A percentile compares a stretch with the other conserved stretches of the same genome.
Conservation (phyloP, 1,140 invertebrate genomes). For the Xylocopa sonorina region DNA sequence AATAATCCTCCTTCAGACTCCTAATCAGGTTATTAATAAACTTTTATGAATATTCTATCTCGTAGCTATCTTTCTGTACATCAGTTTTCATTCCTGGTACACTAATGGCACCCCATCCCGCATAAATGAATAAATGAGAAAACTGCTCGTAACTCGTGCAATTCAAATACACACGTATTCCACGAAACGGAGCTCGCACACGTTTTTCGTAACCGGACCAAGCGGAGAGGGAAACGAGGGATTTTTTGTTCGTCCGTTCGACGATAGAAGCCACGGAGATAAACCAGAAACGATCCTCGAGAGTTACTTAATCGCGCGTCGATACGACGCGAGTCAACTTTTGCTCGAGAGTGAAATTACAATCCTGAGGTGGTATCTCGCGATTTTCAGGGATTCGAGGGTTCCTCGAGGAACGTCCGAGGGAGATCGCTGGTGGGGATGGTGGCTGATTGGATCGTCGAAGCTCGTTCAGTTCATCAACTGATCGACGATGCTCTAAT, state of each 20-base stretch:
- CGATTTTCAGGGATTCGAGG: slow-evolving; percentile 33
- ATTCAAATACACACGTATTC: no score
- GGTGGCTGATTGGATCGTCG: neutral
- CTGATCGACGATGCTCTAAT: slow-evolving; percentile 10
- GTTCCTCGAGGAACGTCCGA: slow-evolving; percentile 35
- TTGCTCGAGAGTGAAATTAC: slow-evolving; percentile 41
- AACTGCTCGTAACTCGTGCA: neutral
- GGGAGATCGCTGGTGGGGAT: neutral
- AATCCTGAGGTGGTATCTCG: neutral
- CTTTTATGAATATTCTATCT: no score
- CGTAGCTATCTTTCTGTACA: no score
- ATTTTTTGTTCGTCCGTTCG: neutral
- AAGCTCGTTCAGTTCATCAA: slow-evolving; percentile 58
- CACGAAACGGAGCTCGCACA: no score
- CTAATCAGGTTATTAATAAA: no score
- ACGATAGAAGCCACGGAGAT: neutral
- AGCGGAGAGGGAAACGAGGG: neutral
- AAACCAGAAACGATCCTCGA: neutral
- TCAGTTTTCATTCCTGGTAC: no score
- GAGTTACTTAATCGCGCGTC: neutral
- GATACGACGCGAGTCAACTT: neutral
- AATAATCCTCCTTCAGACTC: no score
- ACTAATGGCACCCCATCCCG: no score
- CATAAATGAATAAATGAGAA: no score
- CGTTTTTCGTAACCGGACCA: neutral